Evolutionary conservation across 2,888 invertebrate species (phyloP), one percentile per base, ranked within the genome.

Genomic region (Ichneumoninae sp.): DNA sequence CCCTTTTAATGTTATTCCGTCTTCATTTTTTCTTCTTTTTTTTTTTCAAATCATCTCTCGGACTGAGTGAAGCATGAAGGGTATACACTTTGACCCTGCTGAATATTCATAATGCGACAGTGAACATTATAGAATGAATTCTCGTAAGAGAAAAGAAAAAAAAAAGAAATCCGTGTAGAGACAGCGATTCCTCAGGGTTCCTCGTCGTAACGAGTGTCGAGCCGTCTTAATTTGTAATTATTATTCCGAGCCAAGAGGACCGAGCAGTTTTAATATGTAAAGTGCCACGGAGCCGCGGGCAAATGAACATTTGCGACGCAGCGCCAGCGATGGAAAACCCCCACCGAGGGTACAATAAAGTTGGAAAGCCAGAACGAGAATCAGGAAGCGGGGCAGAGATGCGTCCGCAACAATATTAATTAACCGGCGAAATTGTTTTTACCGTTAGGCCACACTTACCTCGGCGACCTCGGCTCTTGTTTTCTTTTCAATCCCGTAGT

Each of bases 201-300:
- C 50, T 22, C 50, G 19, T 26, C 22, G 40, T 19, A 68, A 76
- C 66, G 72, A 77, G 57, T 57, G 57, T 26, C 47, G 40, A 77
- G 72, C 13, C 68, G 57, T 82, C 72, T 82, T 72, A 47, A 72
- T 82, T 82, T 50, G 82, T 77, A 68, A 78, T 78, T 82, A 60
- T 44, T 40, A 60, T 44, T 40, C 66, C n/a, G n/a, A 66, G 54
- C 52, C 47, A 36, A 26, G 30, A 22, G 71, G 66, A 68, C 66
- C 54, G 71, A 47, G 62, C 8, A 71, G 44, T 71, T 82, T 82
- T 77, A 82, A 71, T 82, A 71, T 77, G 82, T 57, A 77, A 77
- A 82, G 82, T 72, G 65, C 47, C 33, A 19, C 54, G 68, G 50
- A 44, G 40, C n/a, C 30, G 26, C 6, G 60, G 40, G 66, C 77